Percentiles rank a stretch among this genome's conserved stretches.
Evolutionary conservation across 2,113 vertebrate genomes (phyloP).

Genomic region (Gallinago paraguaiae): DNA sequence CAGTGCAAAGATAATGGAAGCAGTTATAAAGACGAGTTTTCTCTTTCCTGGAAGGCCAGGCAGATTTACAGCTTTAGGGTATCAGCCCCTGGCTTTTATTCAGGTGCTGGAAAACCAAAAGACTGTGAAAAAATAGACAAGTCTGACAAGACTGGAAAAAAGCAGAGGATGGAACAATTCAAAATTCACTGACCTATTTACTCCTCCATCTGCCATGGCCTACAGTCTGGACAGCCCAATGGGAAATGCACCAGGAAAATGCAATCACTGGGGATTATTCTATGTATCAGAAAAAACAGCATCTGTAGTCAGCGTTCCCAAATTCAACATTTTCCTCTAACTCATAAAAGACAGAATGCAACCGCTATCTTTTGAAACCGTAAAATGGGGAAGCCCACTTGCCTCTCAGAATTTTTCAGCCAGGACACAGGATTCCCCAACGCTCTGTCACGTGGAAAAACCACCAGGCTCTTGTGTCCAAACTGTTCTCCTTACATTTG

Average conservation of each 20-base stretch:
- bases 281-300: background rate
- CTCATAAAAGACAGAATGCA: background rate
- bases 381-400: background rate
- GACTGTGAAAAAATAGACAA: background rate
- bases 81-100: constrained; percentile 41
- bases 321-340: background rate
- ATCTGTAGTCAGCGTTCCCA: background rate
- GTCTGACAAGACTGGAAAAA: background rate
- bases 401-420: background rate
- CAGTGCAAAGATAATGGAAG: background rate
- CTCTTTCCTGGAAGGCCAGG: background rate
- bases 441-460: rapidly evolving
- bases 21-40: background rate
- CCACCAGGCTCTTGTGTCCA: background rate
- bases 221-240: background rate
- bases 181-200: constrained; percentile 40
- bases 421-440: background rate
- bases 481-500: background rate
- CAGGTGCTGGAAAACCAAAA: constrained; percentile 8
- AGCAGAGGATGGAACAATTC: background rate
- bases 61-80: constrained; percentile 5
- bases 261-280: constrained; percentile 39
- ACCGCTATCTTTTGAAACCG: background rate
- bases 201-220: background rate
- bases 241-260: constrained; percentile 39